phyloP scores from a whole-genome alignment of 2,797 vertebrate genomes.

The Melanotaenia parkinsoni region DNA sequence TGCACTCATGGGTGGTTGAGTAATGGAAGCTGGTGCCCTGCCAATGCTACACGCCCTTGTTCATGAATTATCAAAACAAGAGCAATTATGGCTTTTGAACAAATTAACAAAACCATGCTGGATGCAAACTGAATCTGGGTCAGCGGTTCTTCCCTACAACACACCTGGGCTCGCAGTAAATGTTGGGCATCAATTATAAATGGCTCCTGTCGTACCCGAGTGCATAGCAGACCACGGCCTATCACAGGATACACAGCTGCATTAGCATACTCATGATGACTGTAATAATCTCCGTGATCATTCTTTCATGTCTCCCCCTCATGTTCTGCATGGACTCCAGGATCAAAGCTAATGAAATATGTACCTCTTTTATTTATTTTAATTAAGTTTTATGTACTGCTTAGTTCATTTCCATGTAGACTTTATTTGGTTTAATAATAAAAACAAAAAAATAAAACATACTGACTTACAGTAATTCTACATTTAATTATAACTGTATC shows the following conservation, averaged over 20 bases:
- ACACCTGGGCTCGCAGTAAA: conserved; percentile 83
- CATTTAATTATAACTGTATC: not conserved
- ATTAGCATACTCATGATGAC: conserved; percentile 74
- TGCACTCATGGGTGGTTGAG: conserved; percentile 74
- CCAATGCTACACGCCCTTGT: conserved; percentile 74
- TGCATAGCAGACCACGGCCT: conserved; percentile 60
- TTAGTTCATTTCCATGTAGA: not conserved
- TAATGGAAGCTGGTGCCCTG: conserved; percentile 81
- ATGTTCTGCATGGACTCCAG: conserved; percentile 6
- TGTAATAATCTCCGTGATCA: conserved; percentile 59
- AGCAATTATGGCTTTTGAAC: conserved; percentile 86
- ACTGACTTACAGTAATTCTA: not conserved
- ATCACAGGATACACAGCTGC: conserved; percentile 61
- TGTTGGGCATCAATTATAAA: conserved; percentile 81
- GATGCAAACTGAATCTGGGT: conserved; percentile 82
- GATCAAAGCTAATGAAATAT: conserved; percentile 12
- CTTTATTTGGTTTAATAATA: not conserved
- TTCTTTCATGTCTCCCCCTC: conserved; percentile 29
- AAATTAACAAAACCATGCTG: conserved; percentile 84
- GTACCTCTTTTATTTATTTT: not conserved
- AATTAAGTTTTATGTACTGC: not conserved
- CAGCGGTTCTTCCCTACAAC: conserved; percentile 82
- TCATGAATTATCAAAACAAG: conserved; percentile 85
- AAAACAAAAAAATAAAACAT: not conserved
- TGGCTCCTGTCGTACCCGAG: conserved; percentile 65